Conservation (phyloP, 2,113 vertebrate species). For the Ammodytes marinus region DNA sequence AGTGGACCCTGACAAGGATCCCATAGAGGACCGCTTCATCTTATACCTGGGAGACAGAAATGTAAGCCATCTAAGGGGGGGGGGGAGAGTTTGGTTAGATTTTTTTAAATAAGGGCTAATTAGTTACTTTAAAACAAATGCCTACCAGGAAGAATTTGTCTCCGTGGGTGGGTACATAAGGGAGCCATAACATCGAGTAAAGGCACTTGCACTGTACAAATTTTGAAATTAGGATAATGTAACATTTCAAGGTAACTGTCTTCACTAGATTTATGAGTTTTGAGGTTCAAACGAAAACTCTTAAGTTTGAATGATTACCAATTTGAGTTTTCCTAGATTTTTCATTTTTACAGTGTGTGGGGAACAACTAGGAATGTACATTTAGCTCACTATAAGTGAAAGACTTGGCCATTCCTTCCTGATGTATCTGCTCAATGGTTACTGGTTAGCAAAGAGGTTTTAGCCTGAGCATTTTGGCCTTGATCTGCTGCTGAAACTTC, state of each 20-base stretch:
- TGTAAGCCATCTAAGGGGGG: conserved; percentile 81
- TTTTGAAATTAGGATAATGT: no score
- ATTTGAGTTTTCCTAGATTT: no score
- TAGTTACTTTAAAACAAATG: conserved; percentile 17
- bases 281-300: no score
- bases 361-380: background rate
- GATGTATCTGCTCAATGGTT: background rate
- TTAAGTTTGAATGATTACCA: no score
- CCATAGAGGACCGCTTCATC: conserved; percentile 91
- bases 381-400: background rate
- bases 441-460: background rate
- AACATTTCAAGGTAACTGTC: no score
- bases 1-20: conserved; percentile 85
- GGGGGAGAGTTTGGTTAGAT: background rate
- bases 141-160: background rate
- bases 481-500: conserved; percentile 29
- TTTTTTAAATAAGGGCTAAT: conserved; percentile 16
- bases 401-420: background rate
- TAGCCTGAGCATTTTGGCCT: background rate
- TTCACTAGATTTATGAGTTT: no score
- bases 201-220: background rate
- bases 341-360: background rate
- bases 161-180: background rate
- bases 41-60: conserved; percentile 94
- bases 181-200: conserved; percentile 2